Conservation (phyloP, 2,113 vertebrate species). For the Rhabdomys dilectus region DNA sequence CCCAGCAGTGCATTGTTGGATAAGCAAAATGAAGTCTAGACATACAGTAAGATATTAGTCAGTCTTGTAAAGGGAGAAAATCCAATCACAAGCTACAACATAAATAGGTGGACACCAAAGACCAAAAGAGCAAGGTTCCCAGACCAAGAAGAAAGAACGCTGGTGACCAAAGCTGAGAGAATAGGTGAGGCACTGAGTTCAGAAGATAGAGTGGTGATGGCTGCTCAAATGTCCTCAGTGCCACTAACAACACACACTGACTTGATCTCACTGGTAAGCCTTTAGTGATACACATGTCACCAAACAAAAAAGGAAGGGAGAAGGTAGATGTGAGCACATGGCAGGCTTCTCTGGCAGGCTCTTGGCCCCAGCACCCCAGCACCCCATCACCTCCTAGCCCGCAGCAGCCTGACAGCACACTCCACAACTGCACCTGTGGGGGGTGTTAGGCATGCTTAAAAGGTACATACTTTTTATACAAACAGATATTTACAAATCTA, state of each 20-base stretch:
- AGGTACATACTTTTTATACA: not conserved
- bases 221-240: not conserved
- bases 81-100: not conserved
- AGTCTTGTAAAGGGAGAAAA: not conserved
- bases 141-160: not conserved
- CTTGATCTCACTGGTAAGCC: not conserved
- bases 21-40: not conserved
- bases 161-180: rapidly evolving
- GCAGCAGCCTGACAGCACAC: not conserved
- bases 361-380: not conserved
- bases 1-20: rapidly evolving
- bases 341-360: not conserved
- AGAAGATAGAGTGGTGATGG: rapidly evolving
- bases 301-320: not conserved
- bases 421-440: not conserved
- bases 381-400: not conserved
- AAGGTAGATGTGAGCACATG: not conserved
- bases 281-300: not conserved
- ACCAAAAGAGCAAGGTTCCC: not conserved
- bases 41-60: not conserved
- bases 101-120: not conserved
- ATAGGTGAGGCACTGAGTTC: too few relatives aligned
- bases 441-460: not conserved
- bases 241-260: not conserved
- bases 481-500: not conserved